Evolutionary conservation across 2,888 invertebrate genomes (phyloP), one percentile per base, ranked within the genome.

Genomic region (Anoplius nigerrimus): DNA sequence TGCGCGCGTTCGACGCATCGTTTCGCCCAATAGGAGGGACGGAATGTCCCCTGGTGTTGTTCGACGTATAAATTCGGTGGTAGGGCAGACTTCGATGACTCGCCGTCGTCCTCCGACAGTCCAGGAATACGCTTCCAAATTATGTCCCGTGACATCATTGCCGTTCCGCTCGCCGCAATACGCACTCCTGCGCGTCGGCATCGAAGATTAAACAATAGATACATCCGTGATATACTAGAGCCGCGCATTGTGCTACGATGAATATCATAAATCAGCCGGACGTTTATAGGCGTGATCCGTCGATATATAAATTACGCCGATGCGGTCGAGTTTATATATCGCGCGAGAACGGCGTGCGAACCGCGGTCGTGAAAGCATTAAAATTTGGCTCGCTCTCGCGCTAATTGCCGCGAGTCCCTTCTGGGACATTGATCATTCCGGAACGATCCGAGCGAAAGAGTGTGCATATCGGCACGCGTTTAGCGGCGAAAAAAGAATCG

Each of bases 201-300:
- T 66, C 57, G 68, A 43, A 71, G 62, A 60, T 66, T 61, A 61
- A 71, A 64, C 60, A n/a, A 56, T 51, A 74, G 74, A 69, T 67
- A 59, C 57, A 60, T 66, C 51, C 46, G 22, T 24, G 51, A 76
- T 52, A 20, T 16, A 55, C 20, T 51, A 22, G 43, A n/a, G n/a
- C n/a, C 46, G 2, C 18, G 16, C 13, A 4, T 62, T 16, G 43
- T 8, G 56, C 22, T 68, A 53, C 34, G 34, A 34, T 42, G 53
- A 52, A 62, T 51, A 63, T 61, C 20, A 43, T 34, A 15, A 55
- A 15, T 54, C 21, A 21, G 24, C 13, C 18, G 42, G 24, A 64
- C 34, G 34, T 34, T 34, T 20, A 13, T 66, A 48, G 18, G 46
- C 21, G 18, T 34, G 45, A 70, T 62, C 46, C 18, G 45, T 59